phyloP scores from a whole-genome alignment of 2,113 vertebrate species.

The Embiotoca jacksoni region DNA sequence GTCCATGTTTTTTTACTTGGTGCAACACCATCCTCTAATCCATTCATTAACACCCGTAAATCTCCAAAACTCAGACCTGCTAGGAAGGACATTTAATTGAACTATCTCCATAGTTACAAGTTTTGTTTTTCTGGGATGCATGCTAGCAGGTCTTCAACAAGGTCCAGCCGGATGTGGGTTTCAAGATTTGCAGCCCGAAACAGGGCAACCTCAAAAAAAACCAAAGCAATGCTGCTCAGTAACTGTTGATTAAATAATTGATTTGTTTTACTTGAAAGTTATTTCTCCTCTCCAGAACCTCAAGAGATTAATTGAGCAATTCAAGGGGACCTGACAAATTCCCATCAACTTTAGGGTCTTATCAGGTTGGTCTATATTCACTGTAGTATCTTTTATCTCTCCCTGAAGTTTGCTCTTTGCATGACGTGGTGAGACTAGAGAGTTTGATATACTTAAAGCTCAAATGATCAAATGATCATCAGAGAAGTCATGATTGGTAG shows the following conservation, averaged over 20 bases:
- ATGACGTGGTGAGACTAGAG: slow-evolving; percentile 9
- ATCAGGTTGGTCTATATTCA: slow-evolving; percentile 9
- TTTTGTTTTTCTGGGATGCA: slow-evolving; percentile 43
- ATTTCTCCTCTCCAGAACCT: slow-evolving; percentile 1
- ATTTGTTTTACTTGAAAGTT: slow-evolving; percentile 17
- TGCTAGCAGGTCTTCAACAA: no score
- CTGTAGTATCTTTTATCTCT: slow-evolving; percentile 26
- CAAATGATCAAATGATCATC: slow-evolving; percentile 6
- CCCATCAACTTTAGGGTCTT: slow-evolving; percentile 11
- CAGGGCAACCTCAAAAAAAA: slow-evolving; percentile 14
- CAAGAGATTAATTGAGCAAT: slow-evolving; percentile 1
- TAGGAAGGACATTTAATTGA: slow-evolving; percentile 19
- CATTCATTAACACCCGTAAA: slow-evolving; percentile 38
- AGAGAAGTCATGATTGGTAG: background rate
- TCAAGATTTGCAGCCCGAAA: background rate
- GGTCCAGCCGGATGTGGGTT: background rate
- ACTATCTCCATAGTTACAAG: slow-evolving; percentile 28
- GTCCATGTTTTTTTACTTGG: slow-evolving; percentile 1
- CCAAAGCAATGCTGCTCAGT: background rate
- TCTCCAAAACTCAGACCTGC: slow-evolving; percentile 41
- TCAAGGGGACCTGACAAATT: slow-evolving; percentile 14
- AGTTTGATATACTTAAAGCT: slow-evolving; percentile 3
- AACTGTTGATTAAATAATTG: slow-evolving; percentile 32
- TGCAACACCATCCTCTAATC: slow-evolving; percentile 43
- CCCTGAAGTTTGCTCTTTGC: slow-evolving; percentile 8